Percentiles rank a stretch among this genome's conserved stretches.
These are phyloP conservation scores for Zaprionus ghesquierei DNA, from an alignment of 1,140 invertebrate genomes.

Conservation along the genomic window DNA sequence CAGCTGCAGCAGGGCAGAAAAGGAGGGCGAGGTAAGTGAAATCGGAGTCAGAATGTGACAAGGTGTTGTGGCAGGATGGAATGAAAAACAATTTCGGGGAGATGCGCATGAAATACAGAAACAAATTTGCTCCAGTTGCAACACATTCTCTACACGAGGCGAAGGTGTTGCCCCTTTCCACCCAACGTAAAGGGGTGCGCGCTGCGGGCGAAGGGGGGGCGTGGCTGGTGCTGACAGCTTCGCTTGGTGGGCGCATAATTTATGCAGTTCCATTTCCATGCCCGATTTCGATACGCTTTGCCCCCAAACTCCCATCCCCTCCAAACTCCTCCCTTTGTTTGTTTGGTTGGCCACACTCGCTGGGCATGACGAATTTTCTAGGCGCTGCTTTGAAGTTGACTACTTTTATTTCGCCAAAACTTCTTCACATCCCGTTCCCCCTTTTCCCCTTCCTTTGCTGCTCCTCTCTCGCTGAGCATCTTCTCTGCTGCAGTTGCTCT, in stretches of 20 bases:
- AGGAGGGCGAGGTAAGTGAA: conserved; percentile 8
- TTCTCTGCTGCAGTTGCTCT: conserved; percentile 7
- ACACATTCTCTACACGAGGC: conserved; percentile 56
- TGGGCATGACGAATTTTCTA: conserved; percentile 69
- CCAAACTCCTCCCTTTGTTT: neutral
- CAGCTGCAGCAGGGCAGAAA: conserved; percentile 20
- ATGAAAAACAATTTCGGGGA: conserved; percentile 1
- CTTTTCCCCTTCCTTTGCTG: neutral
- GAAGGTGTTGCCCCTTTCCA: neutral
- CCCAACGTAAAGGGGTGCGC: neutral
- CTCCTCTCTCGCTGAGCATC: neutral
- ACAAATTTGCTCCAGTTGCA: conserved; percentile 68
- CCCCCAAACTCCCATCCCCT: neutral
- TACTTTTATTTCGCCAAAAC: conserved; percentile 20
- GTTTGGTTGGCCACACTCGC: conserved; percentile 40
- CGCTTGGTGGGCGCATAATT: conserved; percentile 66
- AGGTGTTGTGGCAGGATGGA: conserved; percentile 14
- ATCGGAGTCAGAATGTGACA: conserved; percentile 33
- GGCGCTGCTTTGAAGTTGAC: conserved; percentile 58
- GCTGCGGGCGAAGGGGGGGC: conserved; percentile 5
- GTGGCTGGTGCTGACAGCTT: conserved; percentile 65
- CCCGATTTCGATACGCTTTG: conserved; percentile 26
- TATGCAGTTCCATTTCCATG: conserved; percentile 60
- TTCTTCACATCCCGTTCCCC: neutral
- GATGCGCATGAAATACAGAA: conserved; percentile 47